Percentiles rank a stretch among this genome's conserved stretches.
Conservation (phyloP, 2,888 invertebrate species). For the Stegana nigrithorax region DNA sequence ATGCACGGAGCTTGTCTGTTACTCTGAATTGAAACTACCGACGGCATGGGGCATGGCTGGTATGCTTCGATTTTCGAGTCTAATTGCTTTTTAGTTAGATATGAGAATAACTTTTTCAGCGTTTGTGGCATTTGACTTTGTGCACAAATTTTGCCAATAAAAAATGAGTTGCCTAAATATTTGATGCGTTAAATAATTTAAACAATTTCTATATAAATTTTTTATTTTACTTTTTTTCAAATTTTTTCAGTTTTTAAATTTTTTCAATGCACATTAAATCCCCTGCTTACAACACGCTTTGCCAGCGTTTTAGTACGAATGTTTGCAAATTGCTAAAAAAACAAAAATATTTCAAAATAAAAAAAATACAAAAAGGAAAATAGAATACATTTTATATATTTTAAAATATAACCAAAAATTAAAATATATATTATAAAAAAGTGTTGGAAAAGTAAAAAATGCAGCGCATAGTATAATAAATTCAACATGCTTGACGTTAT, state of each 20-base stretch:
- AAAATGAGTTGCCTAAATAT: neutral
- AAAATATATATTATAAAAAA: constrained; percentile 8
- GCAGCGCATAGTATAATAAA: constrained; percentile 5
- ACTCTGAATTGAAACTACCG: no score
- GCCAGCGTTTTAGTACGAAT: neutral
- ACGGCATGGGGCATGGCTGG: no score
- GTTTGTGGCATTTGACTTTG: no score
- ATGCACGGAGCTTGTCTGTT: no score
- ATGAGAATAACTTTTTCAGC: no score
- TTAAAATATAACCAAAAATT: neutral
- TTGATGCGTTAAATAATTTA: neutral
- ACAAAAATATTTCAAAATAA: neutral
- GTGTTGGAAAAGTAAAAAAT: constrained; percentile 26
- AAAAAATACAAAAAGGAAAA: neutral
- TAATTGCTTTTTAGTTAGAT: no score
- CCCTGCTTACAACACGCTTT: neutral
- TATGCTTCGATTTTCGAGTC: no score
- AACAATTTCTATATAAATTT: no score
- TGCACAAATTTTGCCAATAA: no score
- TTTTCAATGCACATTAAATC: neutral
- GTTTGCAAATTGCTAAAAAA: no score
- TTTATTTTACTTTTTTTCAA: neutral
- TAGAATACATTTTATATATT: neutral
- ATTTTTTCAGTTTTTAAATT: neutral
- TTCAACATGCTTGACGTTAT: neutral